phyloP scores from a whole-genome alignment of 2,113 vertebrate species.

The Calyptommatus sinebrachiatus region DNA sequence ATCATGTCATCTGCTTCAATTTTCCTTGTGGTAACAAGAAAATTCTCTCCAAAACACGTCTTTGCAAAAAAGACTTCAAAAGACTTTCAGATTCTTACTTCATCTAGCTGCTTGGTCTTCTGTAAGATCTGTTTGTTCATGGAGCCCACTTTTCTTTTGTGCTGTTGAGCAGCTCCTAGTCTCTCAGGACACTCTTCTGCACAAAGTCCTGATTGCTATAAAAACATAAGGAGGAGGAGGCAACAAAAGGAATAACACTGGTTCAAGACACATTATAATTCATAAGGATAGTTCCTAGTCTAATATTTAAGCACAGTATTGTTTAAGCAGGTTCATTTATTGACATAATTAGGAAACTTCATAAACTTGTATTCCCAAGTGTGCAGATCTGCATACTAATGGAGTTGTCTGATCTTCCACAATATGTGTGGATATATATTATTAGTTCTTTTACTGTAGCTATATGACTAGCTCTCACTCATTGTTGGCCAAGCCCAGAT shows the following conservation, averaged over 20 bases:
- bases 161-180: conserved; percentile 83
- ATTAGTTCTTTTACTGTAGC: too few species aligned
- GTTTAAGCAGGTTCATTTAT: background rate
- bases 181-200: conserved; percentile 85
- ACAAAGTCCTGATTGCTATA: conserved; percentile 81
- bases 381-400: too few species aligned
- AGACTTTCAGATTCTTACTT: conserved; percentile 66
- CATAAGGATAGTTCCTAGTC: background rate
- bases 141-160: conserved; percentile 80
- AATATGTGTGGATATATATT: background rate
- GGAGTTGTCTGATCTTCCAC: background rate
- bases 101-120: conserved; percentile 81
- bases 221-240: background rate
- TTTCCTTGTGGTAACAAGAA: too few species aligned
- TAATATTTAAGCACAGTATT: background rate
- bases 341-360: background rate
- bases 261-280: background rate
- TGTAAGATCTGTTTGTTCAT: conserved; percentile 90
- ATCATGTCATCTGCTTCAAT: too few species aligned
- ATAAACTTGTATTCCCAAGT: background rate
- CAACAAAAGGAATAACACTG: too few species aligned
- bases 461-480: too few species aligned
- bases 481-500: too few species aligned
- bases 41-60: too few species aligned
- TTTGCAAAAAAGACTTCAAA: too few species aligned